These are phyloP conservation scores for Marisa cornuarietis DNA, from an alignment of 1,140 invertebrate species.

Conservation along the genomic window DNA sequence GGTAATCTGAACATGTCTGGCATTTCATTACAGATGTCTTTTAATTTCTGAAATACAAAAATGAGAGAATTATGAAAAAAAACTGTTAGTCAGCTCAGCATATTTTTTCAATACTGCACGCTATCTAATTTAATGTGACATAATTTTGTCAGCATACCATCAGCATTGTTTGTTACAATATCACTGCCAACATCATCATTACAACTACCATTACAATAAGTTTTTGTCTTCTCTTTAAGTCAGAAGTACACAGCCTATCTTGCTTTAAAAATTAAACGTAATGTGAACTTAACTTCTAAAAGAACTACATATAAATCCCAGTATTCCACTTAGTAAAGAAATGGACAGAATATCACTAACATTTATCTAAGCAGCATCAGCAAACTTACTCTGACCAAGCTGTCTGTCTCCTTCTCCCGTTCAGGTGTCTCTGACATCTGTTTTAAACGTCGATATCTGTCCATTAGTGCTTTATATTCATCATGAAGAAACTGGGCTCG, in stretches of 20 bases:
- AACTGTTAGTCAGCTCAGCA: too few relatives aligned
- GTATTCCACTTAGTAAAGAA: too few relatives aligned
- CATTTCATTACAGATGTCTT: slow-evolving; percentile 52
- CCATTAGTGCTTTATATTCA: slow-evolving; percentile 59
- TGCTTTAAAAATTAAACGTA: too few relatives aligned
- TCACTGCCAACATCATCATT: background rate
- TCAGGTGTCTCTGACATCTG: slow-evolving; percentile 55
- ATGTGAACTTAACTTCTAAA: too few relatives aligned
- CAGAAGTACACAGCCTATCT: too few relatives aligned
- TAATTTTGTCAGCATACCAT: too few relatives aligned
- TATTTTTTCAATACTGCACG: too few relatives aligned
- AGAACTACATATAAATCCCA: too few relatives aligned
- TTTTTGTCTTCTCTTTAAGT: background rate
- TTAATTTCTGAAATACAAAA: slow-evolving; percentile 44
- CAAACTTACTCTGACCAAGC: slow-evolving; percentile 54
- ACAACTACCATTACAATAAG: background rate
- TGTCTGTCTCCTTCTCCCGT: slow-evolving; percentile 57
- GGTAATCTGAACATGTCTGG: slow-evolving; percentile 56
- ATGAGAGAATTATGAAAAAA: too few relatives aligned
- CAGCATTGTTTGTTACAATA: too few relatives aligned
- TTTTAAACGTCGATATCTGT: slow-evolving; percentile 56
- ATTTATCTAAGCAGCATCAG: background rate
- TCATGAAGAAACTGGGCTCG: slow-evolving; percentile 50
- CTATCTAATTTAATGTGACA: too few relatives aligned
- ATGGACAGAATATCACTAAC: background rate